phyloP scores from a whole-genome alignment of 2,113 vertebrate genomes.

The Cyanoramphus novaezelandiae region DNA sequence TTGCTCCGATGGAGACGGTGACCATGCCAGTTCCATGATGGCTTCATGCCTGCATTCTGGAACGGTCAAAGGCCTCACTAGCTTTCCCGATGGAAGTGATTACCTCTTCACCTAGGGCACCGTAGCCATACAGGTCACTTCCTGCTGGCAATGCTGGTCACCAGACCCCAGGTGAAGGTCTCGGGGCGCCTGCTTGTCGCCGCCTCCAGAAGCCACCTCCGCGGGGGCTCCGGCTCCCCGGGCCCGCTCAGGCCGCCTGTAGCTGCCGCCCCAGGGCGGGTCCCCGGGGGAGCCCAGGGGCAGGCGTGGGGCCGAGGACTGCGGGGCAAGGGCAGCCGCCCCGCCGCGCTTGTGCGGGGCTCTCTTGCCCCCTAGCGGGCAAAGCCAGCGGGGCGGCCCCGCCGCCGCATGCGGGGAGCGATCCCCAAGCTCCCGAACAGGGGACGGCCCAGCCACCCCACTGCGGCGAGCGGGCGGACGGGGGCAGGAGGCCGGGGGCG shows the following conservation, averaged over 20 bases:
- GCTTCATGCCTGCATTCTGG: not conserved
- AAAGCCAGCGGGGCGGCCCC: slow-evolving; percentile 41
- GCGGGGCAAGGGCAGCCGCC: not conserved
- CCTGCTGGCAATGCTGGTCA: rapidly evolving
- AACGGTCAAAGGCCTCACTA: not conserved
- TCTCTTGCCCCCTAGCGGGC: slow-evolving; percentile 62
- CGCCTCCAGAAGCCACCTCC: not conserved
- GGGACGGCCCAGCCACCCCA: too few species aligned
- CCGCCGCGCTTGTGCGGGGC: slow-evolving; percentile 12
- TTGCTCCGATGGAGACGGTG: not conserved
- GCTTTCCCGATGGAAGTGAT: not conserved
- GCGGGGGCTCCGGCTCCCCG: not conserved
- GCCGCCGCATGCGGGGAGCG: not conserved
- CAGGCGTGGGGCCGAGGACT: not conserved
- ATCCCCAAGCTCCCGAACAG: not conserved
- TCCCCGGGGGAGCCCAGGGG: not conserved
- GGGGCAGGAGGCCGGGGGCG: not conserved
- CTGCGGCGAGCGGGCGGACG: not conserved
- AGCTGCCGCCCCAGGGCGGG: not conserved
- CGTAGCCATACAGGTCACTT: not conserved
- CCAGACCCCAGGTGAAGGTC: not conserved
- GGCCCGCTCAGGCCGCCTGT: not conserved
- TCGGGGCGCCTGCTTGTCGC: not conserved
- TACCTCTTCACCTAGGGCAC: too few species aligned
- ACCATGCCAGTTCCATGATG: not conserved